Percentiles rank a stretch among this genome's conserved stretches.
phyloP scores from a whole-genome alignment of 2,797 vertebrate species.

The Alfaro cultratus region DNA sequence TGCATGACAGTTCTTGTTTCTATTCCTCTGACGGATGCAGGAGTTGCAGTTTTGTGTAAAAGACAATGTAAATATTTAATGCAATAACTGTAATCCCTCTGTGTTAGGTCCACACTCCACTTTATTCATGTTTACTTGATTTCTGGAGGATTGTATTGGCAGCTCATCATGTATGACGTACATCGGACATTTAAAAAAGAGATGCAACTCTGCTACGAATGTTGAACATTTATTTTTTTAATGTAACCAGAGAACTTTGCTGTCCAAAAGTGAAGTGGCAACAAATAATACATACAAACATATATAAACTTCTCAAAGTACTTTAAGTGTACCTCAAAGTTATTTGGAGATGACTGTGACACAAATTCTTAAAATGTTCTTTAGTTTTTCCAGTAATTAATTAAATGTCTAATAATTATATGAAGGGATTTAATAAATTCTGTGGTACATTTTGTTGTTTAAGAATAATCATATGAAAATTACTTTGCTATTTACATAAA shows the following conservation, averaged over 20 bases:
- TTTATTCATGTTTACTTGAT: constrained; percentile 3
- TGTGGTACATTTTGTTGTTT: background rate
- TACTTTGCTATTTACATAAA: background rate
- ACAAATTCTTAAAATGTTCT: background rate
- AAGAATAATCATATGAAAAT: background rate
- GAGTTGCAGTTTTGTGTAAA: background rate
- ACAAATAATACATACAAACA: too few species aligned
- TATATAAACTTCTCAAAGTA: too few species aligned
- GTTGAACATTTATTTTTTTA: background rate
- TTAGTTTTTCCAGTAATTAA: background rate
- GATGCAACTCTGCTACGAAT: background rate
- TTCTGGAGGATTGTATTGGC: constrained; percentile 10
- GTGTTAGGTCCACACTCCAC: background rate
- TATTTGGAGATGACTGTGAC: background rate
- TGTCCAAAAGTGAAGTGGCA: background rate
- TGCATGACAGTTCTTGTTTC: background rate
- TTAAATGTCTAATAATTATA: background rate
- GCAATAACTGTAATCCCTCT: background rate
- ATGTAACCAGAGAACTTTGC: background rate
- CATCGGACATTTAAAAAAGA: constrained; percentile 29
- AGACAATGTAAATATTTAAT: constrained; percentile 4
- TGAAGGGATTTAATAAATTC: background rate
- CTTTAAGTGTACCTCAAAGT: background rate
- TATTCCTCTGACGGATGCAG: background rate
- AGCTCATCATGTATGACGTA: constrained; percentile 10